Evolutionary conservation across 2,888 invertebrate genomes (phyloP).

Genomic region (Caenorhabditis sp.): DNA sequence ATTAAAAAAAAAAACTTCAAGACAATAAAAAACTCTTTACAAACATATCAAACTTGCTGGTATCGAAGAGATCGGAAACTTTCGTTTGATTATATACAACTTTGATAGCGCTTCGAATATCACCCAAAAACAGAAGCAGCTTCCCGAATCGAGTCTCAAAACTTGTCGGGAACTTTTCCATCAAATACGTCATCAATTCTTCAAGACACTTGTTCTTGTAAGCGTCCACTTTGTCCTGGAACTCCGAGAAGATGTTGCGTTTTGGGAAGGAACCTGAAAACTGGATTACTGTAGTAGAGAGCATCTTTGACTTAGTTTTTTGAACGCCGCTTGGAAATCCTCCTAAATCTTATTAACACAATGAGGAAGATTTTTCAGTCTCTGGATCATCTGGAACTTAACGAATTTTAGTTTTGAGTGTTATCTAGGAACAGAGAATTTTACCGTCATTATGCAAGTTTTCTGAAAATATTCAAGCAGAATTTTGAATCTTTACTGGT

Average conservation of each 20-base stretch:
- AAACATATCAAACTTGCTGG: conserved; percentile 66
- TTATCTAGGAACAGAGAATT: no score
- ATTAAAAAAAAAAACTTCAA: not conserved
- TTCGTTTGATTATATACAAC: conserved; percentile 63
- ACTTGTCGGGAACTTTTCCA: conserved; percentile 45
- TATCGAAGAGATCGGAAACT: conserved; percentile 65
- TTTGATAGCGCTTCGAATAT: conserved; percentile 61
- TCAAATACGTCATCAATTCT: conserved; percentile 59
- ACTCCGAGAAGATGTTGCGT: conserved; percentile 33
- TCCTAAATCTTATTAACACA: no score
- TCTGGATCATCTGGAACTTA: no score
- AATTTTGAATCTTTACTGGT: no score
- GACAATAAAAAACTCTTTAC: conserved; percentile 62
- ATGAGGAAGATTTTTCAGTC: no score
- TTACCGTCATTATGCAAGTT: no score
- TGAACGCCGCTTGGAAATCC: no score
- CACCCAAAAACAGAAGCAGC: conserved; percentile 64
- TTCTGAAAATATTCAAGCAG: not conserved
- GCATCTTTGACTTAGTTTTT: no score
- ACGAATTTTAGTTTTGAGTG: no score
- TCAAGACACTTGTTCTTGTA: conserved; percentile 42
- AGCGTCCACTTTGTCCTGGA: conserved; percentile 14
- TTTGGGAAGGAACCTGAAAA: conserved; percentile 42
- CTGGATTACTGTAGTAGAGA: not conserved
- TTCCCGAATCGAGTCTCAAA: conserved; percentile 64